Base-by-base conservation (phyloP, 2,888 invertebrate genomes). In the Hemithea aestivaria region DNA sequence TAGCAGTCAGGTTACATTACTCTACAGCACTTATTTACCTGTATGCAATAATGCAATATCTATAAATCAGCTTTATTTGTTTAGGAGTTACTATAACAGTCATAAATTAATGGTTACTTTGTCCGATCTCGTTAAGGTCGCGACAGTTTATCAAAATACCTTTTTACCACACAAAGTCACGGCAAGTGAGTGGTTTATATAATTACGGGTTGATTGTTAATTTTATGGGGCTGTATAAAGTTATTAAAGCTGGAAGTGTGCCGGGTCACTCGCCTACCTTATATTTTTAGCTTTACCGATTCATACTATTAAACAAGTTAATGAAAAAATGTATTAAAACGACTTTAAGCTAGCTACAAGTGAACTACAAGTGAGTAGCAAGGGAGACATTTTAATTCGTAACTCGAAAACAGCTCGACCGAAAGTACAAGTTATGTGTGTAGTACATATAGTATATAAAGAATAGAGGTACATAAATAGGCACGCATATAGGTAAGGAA, bases 101-200 rank as follows among this genome's bases (percentile, higher is more conserved):
- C 56, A 61, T 66, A 62, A 66, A 61, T 66, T 55, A 54, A 35
- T 40, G 40, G 36, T 40, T 61, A 64, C 58, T 54, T 54, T 53
- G 54, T 64, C 48, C 42, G 48, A 60, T 51, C 51, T 47, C 35
- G 49, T 40, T 53, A 39, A 34, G 42, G 51, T 48, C 33, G 45
- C 49, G 43, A 48, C 35, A 47, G 41, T 54, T 61, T 60, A 63
- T 65, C 56, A 58, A 51, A 49, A 46, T 37, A 36, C 45, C 34
- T 37, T 47, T 54, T 71, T 73, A 73, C 70, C 71, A 62, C 63
- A 48, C 28, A 32, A 31, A 62, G 68, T 72, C 73, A 71, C 72
- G 70, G 37, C 52, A 65, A 46, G 49, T 16, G 35, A 30, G 25
- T 53, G 10, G 51, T 30, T 48, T 44, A 38, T 44, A 38, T 62